Evolutionary conservation across 2,113 vertebrate genomes (phyloP), one percentile per base, ranked within the genome.

Genomic region (Lophochroa leadbeateri): DNA sequence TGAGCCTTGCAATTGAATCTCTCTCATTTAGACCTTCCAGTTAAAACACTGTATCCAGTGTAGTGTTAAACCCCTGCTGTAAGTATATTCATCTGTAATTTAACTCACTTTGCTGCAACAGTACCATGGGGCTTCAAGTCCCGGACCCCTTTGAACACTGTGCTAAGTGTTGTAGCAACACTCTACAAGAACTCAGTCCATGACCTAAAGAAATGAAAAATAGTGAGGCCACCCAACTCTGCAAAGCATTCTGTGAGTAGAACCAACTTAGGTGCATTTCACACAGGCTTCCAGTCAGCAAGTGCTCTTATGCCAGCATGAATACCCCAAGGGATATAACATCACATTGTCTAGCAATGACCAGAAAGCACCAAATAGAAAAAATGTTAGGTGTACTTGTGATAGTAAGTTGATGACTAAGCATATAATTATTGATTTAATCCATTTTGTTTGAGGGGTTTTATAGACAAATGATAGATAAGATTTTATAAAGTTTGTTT

Each of bases 131-230:
- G 2, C 43, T 82, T n/a, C 57, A 72, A 72, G 35, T 44, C 41
- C 50, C 47, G 63, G 12, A 71, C 3, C 2, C 2, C 4, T 4
- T 14, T 0, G 0, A 52, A 11, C 11, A 17, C 16, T 20, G 13
- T 19, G 49, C 17, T 15, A 27, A 28, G 9, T 20, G 19, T 23
- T 70, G 50, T 28, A 76, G 14, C 50, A 57, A 71, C 43, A 53
- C 6, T 9, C 4, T 10, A 11, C 29, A 53, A 76, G 33, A 77
- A 41, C 0, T 2, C 58, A 47, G 63, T 29, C 43, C 68, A 21
- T 37, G 28, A 86, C 21, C 23, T 67, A 91, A 88, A 74, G 35
- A 88, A 79, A 63, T 52, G 8, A 35, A 83, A 52, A 63, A 58
- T 10, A 69, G 17, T 70, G 53, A 80, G 23, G 28, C 28, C 24